Conservation (phyloP, 2,113 vertebrate species). For the Xiphorhynchus elegans region DNA sequence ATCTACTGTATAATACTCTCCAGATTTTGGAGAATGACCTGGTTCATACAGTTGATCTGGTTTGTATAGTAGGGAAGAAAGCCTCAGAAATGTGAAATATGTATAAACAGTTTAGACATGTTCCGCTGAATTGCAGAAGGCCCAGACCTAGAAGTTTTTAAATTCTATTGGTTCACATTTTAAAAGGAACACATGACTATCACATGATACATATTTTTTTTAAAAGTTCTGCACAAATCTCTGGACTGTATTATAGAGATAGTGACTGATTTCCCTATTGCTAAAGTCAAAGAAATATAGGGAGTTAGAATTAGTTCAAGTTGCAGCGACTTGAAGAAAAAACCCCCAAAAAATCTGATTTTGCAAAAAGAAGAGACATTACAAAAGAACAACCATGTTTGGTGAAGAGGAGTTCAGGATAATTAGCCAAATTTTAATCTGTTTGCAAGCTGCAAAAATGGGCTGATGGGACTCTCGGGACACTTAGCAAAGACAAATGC, state of each 20-base stretch:
- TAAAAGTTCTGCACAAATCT: background rate
- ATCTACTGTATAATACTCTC: background rate
- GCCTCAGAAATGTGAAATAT: conserved; percentile 55
- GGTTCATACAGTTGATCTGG: background rate
- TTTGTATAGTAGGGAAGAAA: background rate
- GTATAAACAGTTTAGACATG: background rate
- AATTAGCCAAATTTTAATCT: background rate
- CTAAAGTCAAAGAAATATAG: background rate
- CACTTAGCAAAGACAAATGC: background rate
- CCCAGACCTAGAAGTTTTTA: background rate
- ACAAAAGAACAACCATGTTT: background rate
- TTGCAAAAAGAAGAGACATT: background rate
- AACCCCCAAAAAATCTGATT: background rate
- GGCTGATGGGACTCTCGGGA: background rate
- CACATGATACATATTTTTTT: background rate
- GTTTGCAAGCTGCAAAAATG: background rate
- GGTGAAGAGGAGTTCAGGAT: background rate
- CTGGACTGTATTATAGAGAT: background rate
- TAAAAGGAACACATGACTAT: background rate
- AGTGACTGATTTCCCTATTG: background rate
- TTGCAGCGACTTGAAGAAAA: background rate
- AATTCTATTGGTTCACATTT: background rate
- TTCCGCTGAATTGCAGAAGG: conserved; percentile 7
- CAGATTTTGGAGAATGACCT: background rate
- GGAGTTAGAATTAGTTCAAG: background rate